phyloP scores from a whole-genome alignment of 30 jellyfish, hydroid and myxozoan species.

The Hydractinia symbiolongicarpus region DNA sequence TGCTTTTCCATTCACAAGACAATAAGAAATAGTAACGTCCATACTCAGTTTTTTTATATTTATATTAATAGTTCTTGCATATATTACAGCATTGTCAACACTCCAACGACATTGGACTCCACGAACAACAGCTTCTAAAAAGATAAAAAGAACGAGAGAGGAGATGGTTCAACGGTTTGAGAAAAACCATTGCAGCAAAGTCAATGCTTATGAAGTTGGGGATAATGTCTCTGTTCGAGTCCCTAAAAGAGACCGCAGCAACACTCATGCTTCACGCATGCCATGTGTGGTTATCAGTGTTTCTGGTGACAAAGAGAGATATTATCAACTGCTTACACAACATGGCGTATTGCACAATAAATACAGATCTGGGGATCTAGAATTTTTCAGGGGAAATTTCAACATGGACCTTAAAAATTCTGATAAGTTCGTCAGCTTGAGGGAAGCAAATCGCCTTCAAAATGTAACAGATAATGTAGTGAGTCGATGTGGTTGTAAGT shows the following conservation, averaged over 20 bases:
- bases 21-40: too few relatives aligned
- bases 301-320: not conserved
- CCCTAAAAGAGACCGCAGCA: constrained; percentile 1
- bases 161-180: constrained; percentile 6
- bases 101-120: too few relatives aligned
- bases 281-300: not conserved
- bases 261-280: not conserved
- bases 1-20: too few relatives aligned
- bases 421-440: constrained; percentile 1
- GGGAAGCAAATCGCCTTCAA: constrained; percentile 11
- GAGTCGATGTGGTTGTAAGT: too few relatives aligned
- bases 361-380: constrained; percentile 11
- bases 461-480: too few relatives aligned
- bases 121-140: too few relatives aligned
- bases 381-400: not conserved
- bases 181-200: not conserved
- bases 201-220: constrained; percentile 16
- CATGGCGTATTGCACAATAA: not conserved
- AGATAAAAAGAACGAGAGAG: not conserved
- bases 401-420: not conserved
- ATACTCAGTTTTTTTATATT: too few relatives aligned
- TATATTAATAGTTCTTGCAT: too few relatives aligned
- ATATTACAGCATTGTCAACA: too few relatives aligned
- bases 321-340: not conserved
- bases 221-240: constrained; percentile 17